These are phyloP conservation scores for Apamea epomidion DNA, from an alignment of 2,888 invertebrate genomes.

Conservation along the genomic window DNA sequence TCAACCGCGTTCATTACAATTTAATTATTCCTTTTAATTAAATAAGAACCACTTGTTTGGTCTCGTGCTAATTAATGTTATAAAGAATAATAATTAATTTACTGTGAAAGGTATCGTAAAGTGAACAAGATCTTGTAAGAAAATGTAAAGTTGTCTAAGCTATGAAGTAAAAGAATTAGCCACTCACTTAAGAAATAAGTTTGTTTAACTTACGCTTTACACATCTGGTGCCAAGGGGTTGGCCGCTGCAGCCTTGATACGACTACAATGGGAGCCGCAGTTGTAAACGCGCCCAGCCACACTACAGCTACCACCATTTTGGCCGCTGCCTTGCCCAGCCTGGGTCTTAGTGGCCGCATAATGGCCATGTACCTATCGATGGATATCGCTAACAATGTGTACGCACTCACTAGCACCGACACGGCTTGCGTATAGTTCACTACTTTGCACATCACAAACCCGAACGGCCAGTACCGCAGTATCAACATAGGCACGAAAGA, in stretches of 20 bases:
- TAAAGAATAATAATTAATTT: slow-evolving; percentile 6
- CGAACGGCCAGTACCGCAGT: slow-evolving; percentile 97
- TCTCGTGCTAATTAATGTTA: slow-evolving; percentile 16
- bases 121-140: slow-evolving; percentile 1
- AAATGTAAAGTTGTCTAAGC: slow-evolving; percentile 7
- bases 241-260: slow-evolving; percentile 93
- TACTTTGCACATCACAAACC: slow-evolving; percentile 94
- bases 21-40: slow-evolving; percentile 17
- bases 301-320: slow-evolving; percentile 93
- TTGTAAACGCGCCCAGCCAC: slow-evolving; percentile 94
- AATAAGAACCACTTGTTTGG: not conserved
- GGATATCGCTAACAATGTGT: slow-evolving; percentile 97
- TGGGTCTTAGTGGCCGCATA: slow-evolving; percentile 95
- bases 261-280: slow-evolving; percentile 95
- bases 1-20: slow-evolving; percentile 14
- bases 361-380: slow-evolving; percentile 97
- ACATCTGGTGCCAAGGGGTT: slow-evolving; percentile 90
- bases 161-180: not conserved
- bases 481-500: slow-evolving; percentile 95
- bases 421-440: slow-evolving; percentile 96
- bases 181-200: not conserved
- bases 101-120: not conserved
- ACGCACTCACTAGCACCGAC: slow-evolving; percentile 96
- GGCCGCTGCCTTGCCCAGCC: slow-evolving; percentile 93
- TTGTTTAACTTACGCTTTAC: slow-evolving; percentile 91